Conservation (phyloP, 2,888 invertebrate genomes). For the Drosophila imparisetae region DNA sequence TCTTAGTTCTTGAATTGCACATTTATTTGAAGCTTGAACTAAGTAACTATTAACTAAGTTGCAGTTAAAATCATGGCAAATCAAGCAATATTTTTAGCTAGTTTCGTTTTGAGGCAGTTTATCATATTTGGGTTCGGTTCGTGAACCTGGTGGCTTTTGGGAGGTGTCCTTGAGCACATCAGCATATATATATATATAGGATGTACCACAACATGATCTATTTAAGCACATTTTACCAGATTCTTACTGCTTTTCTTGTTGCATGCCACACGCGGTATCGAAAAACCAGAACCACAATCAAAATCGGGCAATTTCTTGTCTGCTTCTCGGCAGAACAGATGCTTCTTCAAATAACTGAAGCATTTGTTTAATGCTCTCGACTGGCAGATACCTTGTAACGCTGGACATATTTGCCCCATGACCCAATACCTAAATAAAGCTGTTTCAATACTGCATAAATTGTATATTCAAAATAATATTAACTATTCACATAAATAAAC, state of each 20-base stretch:
- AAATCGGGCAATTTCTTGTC: conserved; percentile 35
- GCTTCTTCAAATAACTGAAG: conserved; percentile 16
- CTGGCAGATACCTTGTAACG: neutral
- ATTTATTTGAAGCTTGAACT: neutral
- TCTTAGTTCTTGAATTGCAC: neutral
- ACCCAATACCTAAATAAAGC: neutral
- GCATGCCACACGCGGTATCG: conserved; percentile 11
- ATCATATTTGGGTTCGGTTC: neutral
- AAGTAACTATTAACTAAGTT: neutral
- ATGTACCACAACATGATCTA: neutral
- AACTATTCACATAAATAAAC: too few species aligned
- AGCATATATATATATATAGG: too few species aligned
- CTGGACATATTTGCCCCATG: neutral
- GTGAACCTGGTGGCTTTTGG: too few species aligned
- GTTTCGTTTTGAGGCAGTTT: neutral
- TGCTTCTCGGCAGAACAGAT: conserved; percentile 30
- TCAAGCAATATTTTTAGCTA: neutral
- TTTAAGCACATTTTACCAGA: too few species aligned
- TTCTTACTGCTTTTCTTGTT: conserved; percentile 12
- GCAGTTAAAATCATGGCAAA: neutral
- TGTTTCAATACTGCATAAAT: too few species aligned
- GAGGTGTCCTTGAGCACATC: too few species aligned
- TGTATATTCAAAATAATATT: too few species aligned
- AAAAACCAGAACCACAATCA: conserved; percentile 23
- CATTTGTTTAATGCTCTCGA: neutral